Base-by-base conservation (phyloP, 2,888 invertebrate species). In the Hartigia nigra region DNA sequence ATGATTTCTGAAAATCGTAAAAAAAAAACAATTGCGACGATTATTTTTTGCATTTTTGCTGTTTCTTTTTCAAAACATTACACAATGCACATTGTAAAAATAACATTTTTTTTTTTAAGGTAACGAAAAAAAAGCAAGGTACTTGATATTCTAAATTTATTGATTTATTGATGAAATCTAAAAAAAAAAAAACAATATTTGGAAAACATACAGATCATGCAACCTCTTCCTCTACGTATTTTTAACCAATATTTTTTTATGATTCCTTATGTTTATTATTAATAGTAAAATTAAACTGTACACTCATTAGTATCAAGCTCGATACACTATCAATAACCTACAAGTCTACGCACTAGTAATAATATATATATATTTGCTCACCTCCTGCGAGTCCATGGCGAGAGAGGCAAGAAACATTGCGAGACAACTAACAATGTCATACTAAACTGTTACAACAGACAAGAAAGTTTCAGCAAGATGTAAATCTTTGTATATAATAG, bases 1-100 rank as follows among this genome's bases (percentile, higher is more conserved):
- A 93, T 79, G 95, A 95, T 82, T 94, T 94, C 95, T 96, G 93
- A 82, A 92, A 89, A 79, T 81, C 78, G 69, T 55, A 80, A 55
- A 81, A 80, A 55, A 81, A 35, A 72, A 23, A 55, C 55, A 55
- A 55, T 55, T 55, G 55, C 23, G 23, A 55, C 55, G 55, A 5
- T 55, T 55, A 55, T 14, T 23, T 14, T 14, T 9, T 55, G 23
- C 23, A 55, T 55, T 55, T 9, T 55, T 9, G 35, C 5, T 35
- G 35, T 35, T 35, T 35, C 35, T 9, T 3, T 35, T 4, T 1
- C 4, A 23, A 55, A 55, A 23, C 23, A 9, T 55, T 23, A 23
- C 23, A 23, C 2, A 55, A 23, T 55, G 1, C 9, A 55, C 23
- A 23, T 55, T 55, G 9, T 55, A 55, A 55, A 14, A 55, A 23